A percentile compares a stretch with the other conserved stretches of the same genome.
Conservation (phyloP, 1,140 invertebrate species). For the Stegodyphus mimosarum region DNA sequence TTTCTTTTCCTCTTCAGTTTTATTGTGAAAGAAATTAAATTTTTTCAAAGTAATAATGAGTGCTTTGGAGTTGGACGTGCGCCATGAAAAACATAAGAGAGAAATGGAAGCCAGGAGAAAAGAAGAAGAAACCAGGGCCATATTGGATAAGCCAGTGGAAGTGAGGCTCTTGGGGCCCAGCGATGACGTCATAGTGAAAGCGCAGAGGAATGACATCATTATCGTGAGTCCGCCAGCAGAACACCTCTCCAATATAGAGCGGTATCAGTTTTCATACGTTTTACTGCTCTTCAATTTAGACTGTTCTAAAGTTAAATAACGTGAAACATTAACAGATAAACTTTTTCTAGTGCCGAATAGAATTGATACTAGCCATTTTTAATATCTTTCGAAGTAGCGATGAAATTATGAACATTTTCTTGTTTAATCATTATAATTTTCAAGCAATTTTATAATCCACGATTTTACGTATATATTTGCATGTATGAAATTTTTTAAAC, state of each 20-base stretch:
- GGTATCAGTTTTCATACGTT: constrained; percentile 12
- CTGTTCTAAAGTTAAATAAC: no score
- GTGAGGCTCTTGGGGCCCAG: constrained; percentile 40
- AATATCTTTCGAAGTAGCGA: no score
- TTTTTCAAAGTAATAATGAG: not conserved
- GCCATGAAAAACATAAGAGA: constrained; percentile 25
- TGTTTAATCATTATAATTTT: no score
- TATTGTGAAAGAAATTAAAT: not conserved
- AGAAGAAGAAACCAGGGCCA: constrained; percentile 25
- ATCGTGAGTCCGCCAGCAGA: constrained; percentile 11
- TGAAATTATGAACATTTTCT: no score
- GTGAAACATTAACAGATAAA: no score
- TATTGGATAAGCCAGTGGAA: constrained; percentile 41
- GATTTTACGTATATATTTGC: no score
- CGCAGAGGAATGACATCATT: constrained; percentile 52
- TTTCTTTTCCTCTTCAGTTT: not conserved
- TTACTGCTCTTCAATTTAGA: no score
- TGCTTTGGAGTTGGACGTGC: constrained; percentile 28
- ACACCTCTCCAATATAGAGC: constrained; percentile 29
- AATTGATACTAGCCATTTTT: no score
- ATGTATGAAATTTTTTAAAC: no score
- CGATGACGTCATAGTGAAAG: constrained; percentile 56
- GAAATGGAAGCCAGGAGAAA: constrained; percentile 48
- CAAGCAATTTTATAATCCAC: no score
- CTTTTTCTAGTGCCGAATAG: no score